Evolutionary conservation across 2,797 vertebrate species (phyloP).

Genomic region (Rhadinocentrus ornatus): DNA sequence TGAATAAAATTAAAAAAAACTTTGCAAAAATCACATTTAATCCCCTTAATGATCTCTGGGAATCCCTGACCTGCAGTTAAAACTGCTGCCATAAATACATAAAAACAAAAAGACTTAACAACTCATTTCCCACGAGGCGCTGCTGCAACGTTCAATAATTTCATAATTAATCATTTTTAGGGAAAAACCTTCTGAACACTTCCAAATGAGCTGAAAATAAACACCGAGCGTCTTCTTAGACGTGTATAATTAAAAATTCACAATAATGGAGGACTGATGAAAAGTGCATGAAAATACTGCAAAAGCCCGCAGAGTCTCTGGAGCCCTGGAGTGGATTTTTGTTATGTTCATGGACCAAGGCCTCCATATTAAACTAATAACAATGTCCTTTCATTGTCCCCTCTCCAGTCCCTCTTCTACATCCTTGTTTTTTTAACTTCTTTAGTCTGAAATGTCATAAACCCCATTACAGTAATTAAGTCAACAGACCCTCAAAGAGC

Average conservation of each 20-base stretch:
- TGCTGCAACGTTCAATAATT: slow-evolving; percentile 61
- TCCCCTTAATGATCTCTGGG: slow-evolving; percentile 38
- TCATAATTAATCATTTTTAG: slow-evolving; percentile 66
- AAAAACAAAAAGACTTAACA: slow-evolving; percentile 44
- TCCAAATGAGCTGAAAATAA: slow-evolving; percentile 28
- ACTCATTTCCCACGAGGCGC: slow-evolving; percentile 51
- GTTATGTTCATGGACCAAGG: slow-evolving; percentile 40
- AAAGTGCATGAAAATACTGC: slow-evolving; percentile 54
- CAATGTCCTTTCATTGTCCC: slow-evolving; percentile 55
- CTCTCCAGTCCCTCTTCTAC: slow-evolving; percentile 40
- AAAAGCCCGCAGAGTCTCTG: slow-evolving; percentile 41
- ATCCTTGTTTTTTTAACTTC: slow-evolving; percentile 45
- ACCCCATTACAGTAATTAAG: slow-evolving; percentile 82
- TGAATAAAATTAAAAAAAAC: slow-evolving; percentile 35
- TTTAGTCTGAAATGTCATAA: slow-evolving; percentile 78
- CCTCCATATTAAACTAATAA: slow-evolving; percentile 65
- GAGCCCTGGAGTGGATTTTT: slow-evolving; percentile 44
- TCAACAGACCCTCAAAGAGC: slow-evolving; percentile 74
- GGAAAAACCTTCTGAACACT: slow-evolving; percentile 36
- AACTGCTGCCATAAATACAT: slow-evolving; percentile 43
- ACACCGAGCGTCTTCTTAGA: slow-evolving; percentile 17
- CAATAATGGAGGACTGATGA: slow-evolving; percentile 52
- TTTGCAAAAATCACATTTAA: slow-evolving; percentile 28
- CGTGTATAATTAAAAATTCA: slow-evolving; percentile 53
- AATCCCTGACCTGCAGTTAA: slow-evolving; percentile 50